These are phyloP conservation scores for Gastrophryne carolinensis DNA, from an alignment of 2,797 vertebrate genomes.

Conservation along the genomic window DNA sequence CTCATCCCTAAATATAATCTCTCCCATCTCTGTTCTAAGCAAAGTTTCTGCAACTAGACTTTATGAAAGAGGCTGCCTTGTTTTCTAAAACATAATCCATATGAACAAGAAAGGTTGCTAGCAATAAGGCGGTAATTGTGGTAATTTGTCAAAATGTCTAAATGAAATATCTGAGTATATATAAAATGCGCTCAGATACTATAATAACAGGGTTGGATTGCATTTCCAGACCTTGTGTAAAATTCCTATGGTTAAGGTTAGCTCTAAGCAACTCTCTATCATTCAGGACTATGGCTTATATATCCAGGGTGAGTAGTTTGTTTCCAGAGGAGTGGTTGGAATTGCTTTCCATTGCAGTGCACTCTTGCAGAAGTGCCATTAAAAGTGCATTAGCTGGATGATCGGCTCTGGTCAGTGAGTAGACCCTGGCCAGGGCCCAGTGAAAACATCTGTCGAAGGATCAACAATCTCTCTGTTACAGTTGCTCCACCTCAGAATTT, in stretches of 20 bases:
- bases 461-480: conserved; percentile 35
- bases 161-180: background rate
- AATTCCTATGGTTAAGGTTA: background rate
- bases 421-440: conserved; percentile 33
- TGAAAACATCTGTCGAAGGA: conserved; percentile 46
- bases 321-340: background rate
- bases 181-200: no score
- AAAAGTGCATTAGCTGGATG: conserved; percentile 14
- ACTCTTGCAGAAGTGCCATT: conserved; percentile 6
- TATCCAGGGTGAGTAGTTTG: background rate
- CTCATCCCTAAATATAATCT: no score
- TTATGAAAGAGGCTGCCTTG: no score
- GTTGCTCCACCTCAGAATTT: conserved; percentile 42
- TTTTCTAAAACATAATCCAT: no score
- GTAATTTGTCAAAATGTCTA: no score
- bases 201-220: no score
- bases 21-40: no score
- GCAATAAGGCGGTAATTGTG: no score
- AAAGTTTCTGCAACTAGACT: no score
- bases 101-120: no score
- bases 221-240: no score
- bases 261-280: background rate
- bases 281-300: background rate
- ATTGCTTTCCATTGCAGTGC: background rate
- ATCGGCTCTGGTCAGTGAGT: conserved; percentile 30